Base-by-base conservation (phyloP, 1,140 invertebrate species). In the Arion vulgaris region DNA sequence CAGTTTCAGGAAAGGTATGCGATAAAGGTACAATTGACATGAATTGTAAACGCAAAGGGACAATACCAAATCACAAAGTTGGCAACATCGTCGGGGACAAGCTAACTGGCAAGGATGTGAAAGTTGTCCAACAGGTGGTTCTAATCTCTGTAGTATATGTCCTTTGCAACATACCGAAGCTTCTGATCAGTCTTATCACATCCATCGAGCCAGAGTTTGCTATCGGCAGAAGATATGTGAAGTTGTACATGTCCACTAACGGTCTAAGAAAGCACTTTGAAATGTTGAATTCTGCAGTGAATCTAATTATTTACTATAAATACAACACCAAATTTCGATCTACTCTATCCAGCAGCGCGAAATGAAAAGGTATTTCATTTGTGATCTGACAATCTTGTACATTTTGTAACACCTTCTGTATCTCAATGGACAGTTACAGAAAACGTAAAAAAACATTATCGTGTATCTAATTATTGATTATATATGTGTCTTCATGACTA, bases 251-350 rank as follows among this genome's bases (percentile, higher is more conserved):
- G 9, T 28, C 4, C 9, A 39, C 19, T n/a, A 34, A 34, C 32
- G 23, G 28, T 4, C 11, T 57, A 1, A 28, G 45, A 34, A 26
- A n/a, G 32, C 7, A 34, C 13, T 77, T 77, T 39, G 26, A 77
- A n/a, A 26, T 57, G 2, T 26, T 53, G 2, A 77, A 77, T 49
- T 15, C 49, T 36, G 32, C 45, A 11, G 17, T 51, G 1, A 51
- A 51, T 23, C 9, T 32, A 4, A n/a, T 51, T 17, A 62, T 77
- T 62, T 77, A 77, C 49, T 77, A 77, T 28, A 53, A 23, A 26
- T 77, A 77, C 51, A 77, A 57, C 51, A 34, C 49, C 15, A 57
- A 28, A 53, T 77, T 77, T 41, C 2, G 68, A 34, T 15, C 15
- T 15, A 57, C 51, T 23, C 4, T 57, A 45, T 45, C 5, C 41